phyloP scores from a whole-genome alignment of 2,888 invertebrate genomes.

The Amphimallon solstitiale region DNA sequence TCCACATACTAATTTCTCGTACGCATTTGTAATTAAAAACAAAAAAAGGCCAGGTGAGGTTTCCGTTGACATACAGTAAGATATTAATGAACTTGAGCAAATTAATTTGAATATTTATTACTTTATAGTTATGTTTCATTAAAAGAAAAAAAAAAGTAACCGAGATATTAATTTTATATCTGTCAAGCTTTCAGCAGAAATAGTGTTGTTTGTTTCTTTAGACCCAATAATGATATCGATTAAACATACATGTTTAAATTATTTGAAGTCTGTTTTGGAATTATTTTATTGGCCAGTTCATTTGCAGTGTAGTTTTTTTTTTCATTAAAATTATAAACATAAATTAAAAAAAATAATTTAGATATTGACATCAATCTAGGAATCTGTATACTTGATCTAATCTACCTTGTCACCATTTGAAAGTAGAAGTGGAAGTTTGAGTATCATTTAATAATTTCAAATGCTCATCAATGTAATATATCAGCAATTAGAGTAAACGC shows the following conservation, averaged over 20 bases:
- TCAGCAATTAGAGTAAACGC: too few relatives aligned
- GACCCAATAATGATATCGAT: not conserved
- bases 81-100: slow-evolving; percentile 14
- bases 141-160: not conserved
- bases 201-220: not conserved
- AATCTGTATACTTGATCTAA: too few relatives aligned
- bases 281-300: too few relatives aligned
- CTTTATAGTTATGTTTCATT: slow-evolving; percentile 3
- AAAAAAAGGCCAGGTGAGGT: slow-evolving; percentile 17
- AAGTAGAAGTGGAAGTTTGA: too few relatives aligned
- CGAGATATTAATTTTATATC: slow-evolving; percentile 20
- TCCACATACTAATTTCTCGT: slow-evolving; percentile 33
- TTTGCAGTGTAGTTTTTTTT: too few relatives aligned
- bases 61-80: slow-evolving; percentile 8
- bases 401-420: too few relatives aligned
- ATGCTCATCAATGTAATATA: too few relatives aligned
- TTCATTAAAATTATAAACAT: too few relatives aligned
- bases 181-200: slow-evolving; percentile 3
- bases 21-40: slow-evolving; percentile 21
- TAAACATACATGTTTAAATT: not conserved
- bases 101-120: slow-evolving; percentile 31
- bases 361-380: too few relatives aligned
- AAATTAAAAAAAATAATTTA: too few relatives aligned
- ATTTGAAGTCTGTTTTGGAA: not conserved
- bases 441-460: too few relatives aligned